These are phyloP conservation scores for Lagodon rhomboides DNA, from an alignment of 2,797 vertebrate genomes.

Conservation along the genomic window DNA sequence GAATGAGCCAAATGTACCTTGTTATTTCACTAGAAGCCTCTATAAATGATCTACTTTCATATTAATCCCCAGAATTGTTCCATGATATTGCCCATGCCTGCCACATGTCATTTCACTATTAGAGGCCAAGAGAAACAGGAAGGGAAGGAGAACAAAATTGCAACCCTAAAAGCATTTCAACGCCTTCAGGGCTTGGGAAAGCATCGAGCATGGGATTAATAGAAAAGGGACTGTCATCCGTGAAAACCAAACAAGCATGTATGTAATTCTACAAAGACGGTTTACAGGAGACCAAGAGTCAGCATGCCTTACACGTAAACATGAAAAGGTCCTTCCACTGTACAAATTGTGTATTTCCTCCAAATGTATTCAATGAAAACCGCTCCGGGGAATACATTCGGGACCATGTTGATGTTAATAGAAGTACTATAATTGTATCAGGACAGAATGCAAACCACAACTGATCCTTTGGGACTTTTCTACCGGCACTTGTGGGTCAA, in stretches of 20 bases:
- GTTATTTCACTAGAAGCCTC: constrained; percentile 46
- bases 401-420: not conserved
- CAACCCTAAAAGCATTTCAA: constrained; percentile 60
- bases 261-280: constrained; percentile 34
- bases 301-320: not conserved
- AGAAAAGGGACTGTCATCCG: constrained; percentile 56
- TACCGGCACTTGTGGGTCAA: no score
- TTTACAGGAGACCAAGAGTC: constrained; percentile 39
- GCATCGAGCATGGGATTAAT: constrained; percentile 54
- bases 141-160: constrained; percentile 33
- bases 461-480: constrained; percentile 18
- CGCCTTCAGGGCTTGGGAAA: constrained; percentile 59
- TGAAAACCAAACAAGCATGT: constrained; percentile 57
- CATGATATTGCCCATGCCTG: constrained; percentile 67
- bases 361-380: constrained; percentile 5
- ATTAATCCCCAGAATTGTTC: constrained; percentile 51
- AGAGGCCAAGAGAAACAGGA: constrained; percentile 43
- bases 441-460: constrained; percentile 1
- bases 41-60: constrained; percentile 54
- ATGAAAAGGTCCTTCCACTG: not conserved
- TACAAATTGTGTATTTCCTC: not conserved
- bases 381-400: constrained; percentile 10
- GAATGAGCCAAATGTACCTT: constrained; percentile 42
- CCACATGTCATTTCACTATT: constrained; percentile 64
- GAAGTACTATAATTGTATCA: not conserved